phyloP scores from a whole-genome alignment of 2,888 invertebrate genomes.

The Heliconius cydno region DNA sequence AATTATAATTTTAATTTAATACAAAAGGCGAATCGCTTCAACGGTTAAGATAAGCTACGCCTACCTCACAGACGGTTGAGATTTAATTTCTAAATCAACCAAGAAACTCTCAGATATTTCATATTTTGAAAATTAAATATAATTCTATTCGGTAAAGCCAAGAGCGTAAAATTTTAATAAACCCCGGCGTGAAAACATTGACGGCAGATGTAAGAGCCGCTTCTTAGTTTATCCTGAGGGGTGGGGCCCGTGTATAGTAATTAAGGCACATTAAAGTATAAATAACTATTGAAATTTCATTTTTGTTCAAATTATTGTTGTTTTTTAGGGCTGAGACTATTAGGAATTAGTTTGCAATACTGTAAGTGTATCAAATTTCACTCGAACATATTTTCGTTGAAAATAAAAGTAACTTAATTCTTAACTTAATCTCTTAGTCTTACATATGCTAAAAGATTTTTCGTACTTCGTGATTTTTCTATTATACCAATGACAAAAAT shows the following conservation, averaged over 20 bases:
- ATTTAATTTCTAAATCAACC: constrained; percentile 45
- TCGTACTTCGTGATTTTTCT: too few relatives aligned
- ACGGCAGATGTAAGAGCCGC: constrained; percentile 54
- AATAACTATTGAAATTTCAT: constrained; percentile 7
- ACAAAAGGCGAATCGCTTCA: constrained; percentile 28
- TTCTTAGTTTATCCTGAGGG: constrained; percentile 44
- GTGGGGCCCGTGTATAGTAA: constrained; percentile 57
- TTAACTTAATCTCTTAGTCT: too few relatives aligned
- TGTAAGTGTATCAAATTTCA: too few relatives aligned
- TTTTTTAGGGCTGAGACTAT: neutral
- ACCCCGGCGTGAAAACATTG: constrained; percentile 65
- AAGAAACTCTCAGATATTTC: constrained; percentile 43
- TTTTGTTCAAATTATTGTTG: neutral
- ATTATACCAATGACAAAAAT: too few relatives aligned
- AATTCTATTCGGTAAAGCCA: constrained; percentile 43
- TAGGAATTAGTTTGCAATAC: neutral
- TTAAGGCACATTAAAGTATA: constrained; percentile 34
- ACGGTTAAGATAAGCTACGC: constrained; percentile 31
- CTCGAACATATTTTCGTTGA: too few relatives aligned
- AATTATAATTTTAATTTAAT: constrained; percentile 23
- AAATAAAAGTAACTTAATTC: too few relatives aligned
- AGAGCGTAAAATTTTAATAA: constrained; percentile 66
- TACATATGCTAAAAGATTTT: too few relatives aligned
- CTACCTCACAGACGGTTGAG: constrained; percentile 31
- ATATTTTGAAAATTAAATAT: constrained; percentile 48